A percentile compares a stretch with the other conserved stretches of the same genome.
Conservation (phyloP, 2,888 invertebrate genomes). For the Odontocolon sp. region DNA sequence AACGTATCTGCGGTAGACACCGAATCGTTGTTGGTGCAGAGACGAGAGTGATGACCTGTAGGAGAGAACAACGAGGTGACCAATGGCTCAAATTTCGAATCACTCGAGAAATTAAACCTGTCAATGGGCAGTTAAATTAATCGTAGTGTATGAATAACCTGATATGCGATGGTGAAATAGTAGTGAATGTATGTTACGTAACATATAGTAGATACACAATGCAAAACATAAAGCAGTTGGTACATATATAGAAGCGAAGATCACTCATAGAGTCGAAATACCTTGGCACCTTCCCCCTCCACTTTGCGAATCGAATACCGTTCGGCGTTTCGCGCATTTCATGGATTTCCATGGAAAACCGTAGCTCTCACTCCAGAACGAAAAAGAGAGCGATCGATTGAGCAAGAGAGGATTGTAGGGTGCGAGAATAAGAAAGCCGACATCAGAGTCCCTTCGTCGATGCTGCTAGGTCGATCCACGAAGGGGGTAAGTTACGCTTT, state of each 20-base stretch:
- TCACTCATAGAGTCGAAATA: background rate
- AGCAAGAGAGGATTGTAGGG: background rate
- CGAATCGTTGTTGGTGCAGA: slow-evolving; percentile 15
- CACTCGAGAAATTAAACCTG: slow-evolving; percentile 43
- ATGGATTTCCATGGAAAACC: background rate
- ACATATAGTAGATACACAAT: no score
- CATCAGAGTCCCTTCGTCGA: background rate
- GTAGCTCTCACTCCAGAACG: background rate
- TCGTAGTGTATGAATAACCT: slow-evolving; percentile 23
- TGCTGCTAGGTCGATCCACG: background rate
- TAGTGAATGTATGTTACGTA: no score
- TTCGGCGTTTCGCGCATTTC: background rate
- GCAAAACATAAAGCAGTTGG: no score
- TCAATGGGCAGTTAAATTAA: slow-evolving; percentile 44
- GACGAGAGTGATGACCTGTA: background rate
- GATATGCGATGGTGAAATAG: no score
- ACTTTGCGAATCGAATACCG: background rate
- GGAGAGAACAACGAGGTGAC: slow-evolving; percentile 33
- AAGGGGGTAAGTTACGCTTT: slow-evolving; percentile 3
- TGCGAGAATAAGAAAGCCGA: background rate
- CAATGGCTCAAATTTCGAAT: slow-evolving; percentile 56
- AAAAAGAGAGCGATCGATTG: background rate
- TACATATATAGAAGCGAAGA: no score
- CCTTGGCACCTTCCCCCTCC: background rate
- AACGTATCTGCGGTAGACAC: background rate